Conservation (phyloP, 2,797 vertebrate species). For the Natrix natrix region DNA sequence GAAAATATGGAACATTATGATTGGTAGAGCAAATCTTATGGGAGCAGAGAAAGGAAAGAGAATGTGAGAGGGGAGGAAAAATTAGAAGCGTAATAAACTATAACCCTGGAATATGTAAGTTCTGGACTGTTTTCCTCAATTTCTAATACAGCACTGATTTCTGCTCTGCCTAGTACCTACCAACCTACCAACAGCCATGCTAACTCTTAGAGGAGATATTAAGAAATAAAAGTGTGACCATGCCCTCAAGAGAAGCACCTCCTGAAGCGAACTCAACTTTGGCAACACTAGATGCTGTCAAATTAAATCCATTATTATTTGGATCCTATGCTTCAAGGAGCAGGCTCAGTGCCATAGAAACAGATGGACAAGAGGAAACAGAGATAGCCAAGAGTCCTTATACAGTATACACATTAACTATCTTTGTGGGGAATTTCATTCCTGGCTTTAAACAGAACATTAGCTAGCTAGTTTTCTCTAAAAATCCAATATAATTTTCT, state of each 20-base stretch:
- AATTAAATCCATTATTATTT: slow-evolving; percentile 47
- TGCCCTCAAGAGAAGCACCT: neutral
- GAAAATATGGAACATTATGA: neutral
- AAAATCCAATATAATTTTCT: neutral
- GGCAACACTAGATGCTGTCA: slow-evolving; percentile 43
- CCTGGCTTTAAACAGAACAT: slow-evolving; percentile 24
- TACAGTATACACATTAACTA: slow-evolving; percentile 6
- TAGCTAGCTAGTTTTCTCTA: neutral
- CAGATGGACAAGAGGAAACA: slow-evolving; percentile 47
- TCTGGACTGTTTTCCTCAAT: slow-evolving; percentile 14
- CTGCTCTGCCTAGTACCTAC: slow-evolving; percentile 34
- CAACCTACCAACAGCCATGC: slow-evolving; percentile 45
- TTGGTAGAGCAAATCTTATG: neutral
- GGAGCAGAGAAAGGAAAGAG: neutral
- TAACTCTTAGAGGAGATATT: slow-evolving; percentile 36
- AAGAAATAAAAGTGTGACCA: neutral
- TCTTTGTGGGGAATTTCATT: slow-evolving; percentile 31
- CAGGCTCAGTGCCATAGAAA: slow-evolving; percentile 33
- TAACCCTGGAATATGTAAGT: neutral
- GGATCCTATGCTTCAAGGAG: slow-evolving; percentile 33
- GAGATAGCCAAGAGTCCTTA: slow-evolving; percentile 46
- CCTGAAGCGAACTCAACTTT: slow-evolving; percentile 34
- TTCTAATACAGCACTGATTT: slow-evolving; percentile 15
- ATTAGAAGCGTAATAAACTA: neutral
- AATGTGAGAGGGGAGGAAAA: rapidly evolving